A percentile compares a stretch with the other conserved stretches of the same genome.
These are phyloP conservation scores for Perizoma affinitatum DNA, from an alignment of 2,888 invertebrate genomes.

Conservation along the genomic window DNA sequence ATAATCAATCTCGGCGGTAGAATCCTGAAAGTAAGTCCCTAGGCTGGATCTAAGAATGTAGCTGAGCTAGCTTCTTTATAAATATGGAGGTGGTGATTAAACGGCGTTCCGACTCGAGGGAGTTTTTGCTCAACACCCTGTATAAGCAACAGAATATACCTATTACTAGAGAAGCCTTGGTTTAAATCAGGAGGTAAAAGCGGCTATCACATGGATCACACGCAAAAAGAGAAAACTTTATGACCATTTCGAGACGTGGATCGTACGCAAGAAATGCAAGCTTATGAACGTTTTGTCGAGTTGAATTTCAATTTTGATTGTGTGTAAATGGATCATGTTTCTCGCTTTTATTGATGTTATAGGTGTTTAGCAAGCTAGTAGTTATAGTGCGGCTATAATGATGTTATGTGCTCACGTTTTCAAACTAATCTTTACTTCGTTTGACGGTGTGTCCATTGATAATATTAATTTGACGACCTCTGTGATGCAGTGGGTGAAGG, in stretches of 20 bases:
- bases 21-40: slow-evolving; percentile 27
- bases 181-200: slow-evolving; percentile 48
- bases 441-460: no score
- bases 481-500: no score
- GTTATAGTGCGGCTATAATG: no score
- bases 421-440: no score
- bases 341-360: slow-evolving; percentile 1
- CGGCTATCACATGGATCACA: slow-evolving; percentile 29
- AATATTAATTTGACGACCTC: no score
- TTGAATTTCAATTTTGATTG: slow-evolving; percentile 21
- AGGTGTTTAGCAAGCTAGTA: no score
- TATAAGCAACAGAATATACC: slow-evolving; percentile 25
- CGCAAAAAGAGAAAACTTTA: slow-evolving; percentile 30
- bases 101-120: slow-evolving; percentile 52
- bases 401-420: no score
- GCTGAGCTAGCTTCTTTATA: slow-evolving; percentile 67
- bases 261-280: slow-evolving; percentile 15
- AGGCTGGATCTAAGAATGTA: slow-evolving; percentile 71
- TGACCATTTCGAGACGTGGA: slow-evolving; percentile 16
- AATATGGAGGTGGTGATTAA: slow-evolving; percentile 78
- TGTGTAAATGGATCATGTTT: slow-evolving; percentile 12
- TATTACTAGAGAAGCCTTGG: slow-evolving; percentile 37
- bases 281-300: background rate
- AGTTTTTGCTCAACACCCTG: slow-evolving; percentile 60
- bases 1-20: slow-evolving; percentile 52